Base-by-base conservation (phyloP, 2,888 invertebrate genomes). In the Hypomecis atomaria region DNA sequence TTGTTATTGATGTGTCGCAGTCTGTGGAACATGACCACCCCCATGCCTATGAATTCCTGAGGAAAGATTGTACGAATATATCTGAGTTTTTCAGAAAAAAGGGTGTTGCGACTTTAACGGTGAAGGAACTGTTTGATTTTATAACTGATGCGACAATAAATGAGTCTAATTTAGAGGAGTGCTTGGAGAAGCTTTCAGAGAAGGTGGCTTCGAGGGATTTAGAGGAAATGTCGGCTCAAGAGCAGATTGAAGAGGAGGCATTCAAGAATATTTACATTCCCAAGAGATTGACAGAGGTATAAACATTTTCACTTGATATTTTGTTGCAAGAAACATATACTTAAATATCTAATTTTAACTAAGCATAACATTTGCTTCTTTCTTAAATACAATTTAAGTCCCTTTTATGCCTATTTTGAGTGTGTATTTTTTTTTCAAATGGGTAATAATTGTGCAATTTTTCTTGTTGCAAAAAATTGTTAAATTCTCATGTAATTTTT, bases 21-120 rank as follows among this genome's bases (percentile, higher is more conserved):
- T 97, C 99, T 0, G 99, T 99, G 0, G 99, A 99, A 87, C 99
- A 99, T 85, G 99, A 99, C 85, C 99, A 99, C 94, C 99, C 99
- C 0, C 96, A 97, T 87, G 97, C 99, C 0, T 94, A 98, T 71
- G 97, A 98, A 69, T 99, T 99, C 86, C 93, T 99, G 52, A 94
- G 99, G 64, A 98, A 97, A 83, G 99, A 99, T 90, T 98, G 99
- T 82, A 96, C 96, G 33, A 99, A 99, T 86, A 95, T 99, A 62
- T 94, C 95, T 71, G 98, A 98, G 66, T 99, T 96, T 91, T 99
- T 99, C 85, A 95, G 95, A 59, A 98, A 97, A 80, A 96, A 96
- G 72, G 96, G 96, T 34, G 98, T 99, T 0, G 96, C 96, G n/a
- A 98, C 98, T 0, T 95, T 99, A 94, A 96, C 96, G 0, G 95